Conservation (phyloP, 2,888 invertebrate genomes). For the Apamea epomidion region DNA sequence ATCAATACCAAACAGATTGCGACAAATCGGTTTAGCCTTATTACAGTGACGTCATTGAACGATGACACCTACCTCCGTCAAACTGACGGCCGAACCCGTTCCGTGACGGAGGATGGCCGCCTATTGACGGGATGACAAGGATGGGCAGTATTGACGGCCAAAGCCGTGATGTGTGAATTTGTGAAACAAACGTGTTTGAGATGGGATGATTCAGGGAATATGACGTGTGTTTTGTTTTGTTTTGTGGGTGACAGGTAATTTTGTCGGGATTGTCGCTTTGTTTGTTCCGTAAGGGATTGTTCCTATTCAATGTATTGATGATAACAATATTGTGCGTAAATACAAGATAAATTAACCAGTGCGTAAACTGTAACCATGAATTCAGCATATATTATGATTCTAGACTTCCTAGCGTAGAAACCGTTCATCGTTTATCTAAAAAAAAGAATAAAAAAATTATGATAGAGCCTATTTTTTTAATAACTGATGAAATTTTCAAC, state of each 20-base stretch:
- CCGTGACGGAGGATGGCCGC: slow-evolving; percentile 32
- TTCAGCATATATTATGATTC: too few species aligned
- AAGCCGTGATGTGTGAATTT: slow-evolving; percentile 36
- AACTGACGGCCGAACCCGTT: slow-evolving; percentile 32
- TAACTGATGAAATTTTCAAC: too few species aligned
- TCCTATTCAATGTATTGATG: neutral
- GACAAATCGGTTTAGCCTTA: slow-evolving; percentile 55
- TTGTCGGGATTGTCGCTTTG: neutral
- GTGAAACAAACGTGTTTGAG: slow-evolving; percentile 44
- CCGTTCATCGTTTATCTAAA: too few species aligned
- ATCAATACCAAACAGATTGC: slow-evolving; percentile 19
- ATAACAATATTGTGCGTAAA: neutral
- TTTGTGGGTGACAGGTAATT: neutral
- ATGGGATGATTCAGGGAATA: slow-evolving; percentile 27
- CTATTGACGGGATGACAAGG: slow-evolving; percentile 33
- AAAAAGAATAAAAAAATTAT: too few species aligned
- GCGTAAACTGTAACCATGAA: too few species aligned
- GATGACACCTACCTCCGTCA: slow-evolving; percentile 61
- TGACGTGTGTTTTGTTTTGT: slow-evolving; percentile 23
- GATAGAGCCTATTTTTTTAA: too few species aligned
- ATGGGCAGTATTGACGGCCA: slow-evolving; percentile 32
- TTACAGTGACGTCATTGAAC: slow-evolving; percentile 53
- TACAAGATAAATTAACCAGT: too few species aligned
- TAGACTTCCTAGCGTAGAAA: too few species aligned
- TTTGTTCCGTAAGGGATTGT: neutral